Evolutionary conservation across 2,113 vertebrate species (phyloP), one percentile per base, ranked within the genome.

Genomic region (Morone saxatilis): DNA sequence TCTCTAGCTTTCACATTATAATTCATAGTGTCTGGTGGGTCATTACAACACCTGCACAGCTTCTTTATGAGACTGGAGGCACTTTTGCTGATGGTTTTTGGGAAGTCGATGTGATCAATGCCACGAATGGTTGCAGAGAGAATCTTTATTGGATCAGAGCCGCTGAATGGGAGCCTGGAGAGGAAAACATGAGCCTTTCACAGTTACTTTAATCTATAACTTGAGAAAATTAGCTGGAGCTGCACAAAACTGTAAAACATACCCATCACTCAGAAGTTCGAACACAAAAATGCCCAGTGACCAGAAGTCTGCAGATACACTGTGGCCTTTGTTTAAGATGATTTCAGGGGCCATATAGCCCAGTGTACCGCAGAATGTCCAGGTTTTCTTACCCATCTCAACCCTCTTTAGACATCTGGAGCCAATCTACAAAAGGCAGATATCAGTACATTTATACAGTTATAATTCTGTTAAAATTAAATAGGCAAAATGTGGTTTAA

Each of bases 331-430:
- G 88, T 84, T 93, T 16, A 94, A 73, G 70, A 96, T 94, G 86
- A 96, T 90, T 88, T 96, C 95, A 22, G 96, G 95, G 22, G 95
- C 94, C 89, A 95, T 93, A 31, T 95, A 95, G 51, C 94, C 94
- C 8, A 86, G 85, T 5, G 94, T 94, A 0, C 95, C 96, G 61
- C 95, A 96, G 85, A 96, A 96, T 0, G 96, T 96, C 95, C 95
- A 96, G 1, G 94, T 92, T 81, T 94, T 96, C 86, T 90, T 93
- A 56, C 94, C 93, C 77, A 84, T 66, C 13, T 93, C 93, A 16
- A 96, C 83, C 86, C 76, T 90, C 78, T 95, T 96, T 17, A 95
- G 72, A 90, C 94, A 96, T 47, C 93, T 88, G 76, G 94, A 95
- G 31, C 95, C 94, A 16, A 91, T 91, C 96, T 96, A 48, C 4